Evolutionary conservation across 92 coral and sea anemone genomes (phyloP).

Genomic region (Isaurus tuberculatus): DNA sequence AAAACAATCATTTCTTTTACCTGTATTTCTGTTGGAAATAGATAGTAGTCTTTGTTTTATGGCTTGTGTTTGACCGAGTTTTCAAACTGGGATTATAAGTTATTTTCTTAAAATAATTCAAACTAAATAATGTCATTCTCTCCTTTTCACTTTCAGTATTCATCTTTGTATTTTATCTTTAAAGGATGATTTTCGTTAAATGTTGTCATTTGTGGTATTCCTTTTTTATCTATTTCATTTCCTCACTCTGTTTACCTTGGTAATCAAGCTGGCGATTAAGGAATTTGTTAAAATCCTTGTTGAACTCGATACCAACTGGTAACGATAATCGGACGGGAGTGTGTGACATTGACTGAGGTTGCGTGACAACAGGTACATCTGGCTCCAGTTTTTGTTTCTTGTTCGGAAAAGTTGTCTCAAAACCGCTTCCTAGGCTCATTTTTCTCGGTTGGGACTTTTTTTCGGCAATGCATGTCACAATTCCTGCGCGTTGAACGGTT

Average conservation of each 20-base stretch:
- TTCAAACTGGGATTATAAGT: too few relatives aligned
- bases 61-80: too few relatives aligned
- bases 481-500: background rate
- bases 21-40: too few relatives aligned
- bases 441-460: background rate
- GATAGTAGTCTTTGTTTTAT: too few relatives aligned
- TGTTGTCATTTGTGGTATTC: too few relatives aligned
- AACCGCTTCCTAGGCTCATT: background rate
- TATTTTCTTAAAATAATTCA: too few relatives aligned
- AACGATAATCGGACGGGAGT: background rate
- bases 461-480: background rate
- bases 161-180: too few relatives aligned
- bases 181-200: too few relatives aligned
- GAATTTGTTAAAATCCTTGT: background rate
- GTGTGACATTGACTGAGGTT: background rate
- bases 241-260: slow-evolving; percentile 3
- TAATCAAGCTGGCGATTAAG: background rate
- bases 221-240: background rate
- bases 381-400: background rate
- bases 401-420: background rate
- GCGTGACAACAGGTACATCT: background rate
- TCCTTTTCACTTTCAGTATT: too few relatives aligned
- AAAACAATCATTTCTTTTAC: background rate
- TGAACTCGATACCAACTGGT: slow-evolving; percentile 5
- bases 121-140: too few relatives aligned